phyloP scores from a whole-genome alignment of 2,113 vertebrate species.

The Oncorhynchus nerka region DNA sequence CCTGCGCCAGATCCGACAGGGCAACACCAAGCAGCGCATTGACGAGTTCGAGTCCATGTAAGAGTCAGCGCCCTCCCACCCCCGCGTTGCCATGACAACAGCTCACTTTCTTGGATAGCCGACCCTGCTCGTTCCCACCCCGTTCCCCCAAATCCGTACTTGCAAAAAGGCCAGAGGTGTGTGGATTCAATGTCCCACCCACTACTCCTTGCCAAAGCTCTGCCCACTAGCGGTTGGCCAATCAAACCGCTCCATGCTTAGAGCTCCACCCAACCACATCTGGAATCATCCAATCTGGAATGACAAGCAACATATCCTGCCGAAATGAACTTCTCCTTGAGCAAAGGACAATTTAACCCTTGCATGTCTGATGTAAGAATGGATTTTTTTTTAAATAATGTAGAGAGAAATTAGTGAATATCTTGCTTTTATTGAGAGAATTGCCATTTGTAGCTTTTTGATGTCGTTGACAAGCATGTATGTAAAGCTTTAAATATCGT shows the following conservation, averaged over 20 bases:
- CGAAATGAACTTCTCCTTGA: slow-evolving; percentile 32
- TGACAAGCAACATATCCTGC: slow-evolving; percentile 39
- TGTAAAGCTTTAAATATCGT: slow-evolving; percentile 57
- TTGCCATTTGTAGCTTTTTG: slow-evolving; percentile 59
- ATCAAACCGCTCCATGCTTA: slow-evolving; percentile 47
- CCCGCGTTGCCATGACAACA: too few species aligned
- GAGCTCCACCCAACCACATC: slow-evolving; percentile 49
- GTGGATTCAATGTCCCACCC: slow-evolving; percentile 69
- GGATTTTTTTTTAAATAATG: neutral
- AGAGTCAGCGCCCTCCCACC: slow-evolving; percentile 39
- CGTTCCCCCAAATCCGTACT: slow-evolving; percentile 25
- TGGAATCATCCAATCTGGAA: slow-evolving; percentile 32
- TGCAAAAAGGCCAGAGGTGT: slow-evolving; percentile 77
- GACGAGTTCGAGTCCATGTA: slow-evolving; percentile 99
- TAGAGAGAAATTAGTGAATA: slow-evolving; percentile 16
- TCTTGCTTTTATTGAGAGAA: slow-evolving; percentile 34
- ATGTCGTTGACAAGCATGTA: slow-evolving; percentile 46
- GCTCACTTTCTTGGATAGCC: slow-evolving; percentile 29
- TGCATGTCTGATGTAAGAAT: slow-evolving; percentile 33
- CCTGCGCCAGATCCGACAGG: slow-evolving; percentile 93
- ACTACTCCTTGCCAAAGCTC: slow-evolving; percentile 88
- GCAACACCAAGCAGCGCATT: slow-evolving; percentile 97
- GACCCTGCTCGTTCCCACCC: neutral
- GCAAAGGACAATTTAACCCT: slow-evolving; percentile 35
- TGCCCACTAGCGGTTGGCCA: slow-evolving; percentile 59